These are phyloP conservation scores for Hippocampus zosterae DNA, from an alignment of 2,113 vertebrate genomes.

Conservation along the genomic window DNA sequence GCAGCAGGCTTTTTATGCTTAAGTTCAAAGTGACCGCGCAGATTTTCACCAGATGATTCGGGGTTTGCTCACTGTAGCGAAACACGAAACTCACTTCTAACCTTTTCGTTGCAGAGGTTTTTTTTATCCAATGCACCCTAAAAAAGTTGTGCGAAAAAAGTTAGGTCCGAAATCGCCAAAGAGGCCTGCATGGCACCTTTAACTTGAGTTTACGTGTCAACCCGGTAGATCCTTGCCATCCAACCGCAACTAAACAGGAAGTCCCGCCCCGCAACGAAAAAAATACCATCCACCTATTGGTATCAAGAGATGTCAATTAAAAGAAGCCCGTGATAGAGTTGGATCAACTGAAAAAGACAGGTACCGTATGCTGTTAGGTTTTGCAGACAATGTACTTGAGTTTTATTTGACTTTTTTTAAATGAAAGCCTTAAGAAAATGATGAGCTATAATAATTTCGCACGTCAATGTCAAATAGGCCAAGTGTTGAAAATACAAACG, in stretches of 20 bases:
- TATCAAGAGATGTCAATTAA: constrained; percentile 40
- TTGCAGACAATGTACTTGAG: too few relatives aligned
- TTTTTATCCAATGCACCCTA: background rate
- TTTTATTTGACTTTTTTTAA: too few relatives aligned
- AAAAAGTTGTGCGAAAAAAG: background rate
- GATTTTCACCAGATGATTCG: constrained; percentile 20
- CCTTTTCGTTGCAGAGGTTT: background rate
- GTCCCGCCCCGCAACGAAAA: constrained; percentile 61
- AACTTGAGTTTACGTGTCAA: constrained; percentile 76
- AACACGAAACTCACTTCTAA: background rate
- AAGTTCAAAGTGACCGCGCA: constrained; percentile 47
- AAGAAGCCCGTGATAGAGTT: background rate
- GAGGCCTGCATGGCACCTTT: constrained; percentile 63
- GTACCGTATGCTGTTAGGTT: too few relatives aligned
- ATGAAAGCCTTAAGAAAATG: too few relatives aligned
- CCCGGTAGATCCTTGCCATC: constrained; percentile 51
- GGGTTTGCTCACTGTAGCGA: background rate
- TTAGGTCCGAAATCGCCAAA: constrained; percentile 4
- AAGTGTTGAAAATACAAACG: too few relatives aligned
- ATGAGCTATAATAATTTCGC: too few relatives aligned
- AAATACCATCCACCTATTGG: constrained; percentile 38
- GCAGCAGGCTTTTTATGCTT: background rate
- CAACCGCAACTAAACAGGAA: constrained; percentile 58
- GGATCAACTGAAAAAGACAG: too few relatives aligned
- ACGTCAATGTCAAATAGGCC: too few relatives aligned